Evolutionary conservation across 2,113 vertebrate genomes (phyloP).

Genomic region (Hyperoodon ampullatus): DNA sequence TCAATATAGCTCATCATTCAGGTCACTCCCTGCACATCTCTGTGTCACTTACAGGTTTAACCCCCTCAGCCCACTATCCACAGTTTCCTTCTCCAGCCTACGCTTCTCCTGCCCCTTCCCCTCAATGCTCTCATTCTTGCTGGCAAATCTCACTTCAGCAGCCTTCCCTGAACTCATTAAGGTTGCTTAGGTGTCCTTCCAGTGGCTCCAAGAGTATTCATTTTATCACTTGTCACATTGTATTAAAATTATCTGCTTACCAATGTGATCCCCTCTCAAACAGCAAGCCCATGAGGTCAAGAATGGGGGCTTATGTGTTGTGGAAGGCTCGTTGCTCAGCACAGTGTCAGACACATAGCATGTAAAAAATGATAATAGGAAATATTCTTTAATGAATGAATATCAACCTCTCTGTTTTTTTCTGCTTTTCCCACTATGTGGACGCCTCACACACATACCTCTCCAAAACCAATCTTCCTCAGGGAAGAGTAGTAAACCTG

Average conservation of each 20-base stretch:
- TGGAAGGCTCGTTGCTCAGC: not conserved
- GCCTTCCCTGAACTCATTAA: not conserved
- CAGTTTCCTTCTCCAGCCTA: not conserved
- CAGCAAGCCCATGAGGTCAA: not conserved
- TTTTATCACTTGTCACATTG: not conserved
- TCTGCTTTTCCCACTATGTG: not conserved
- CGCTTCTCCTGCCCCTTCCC: too few relatives aligned
- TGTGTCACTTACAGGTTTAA: not conserved
- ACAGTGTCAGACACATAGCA: not conserved
- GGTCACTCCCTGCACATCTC: not conserved
- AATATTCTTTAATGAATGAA: not conserved
- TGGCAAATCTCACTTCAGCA: not conserved
- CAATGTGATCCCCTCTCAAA: not conserved
- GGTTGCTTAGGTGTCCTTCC: not conserved
- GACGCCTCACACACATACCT: not conserved
- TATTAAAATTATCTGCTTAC: not conserved
- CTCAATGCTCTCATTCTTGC: not conserved
- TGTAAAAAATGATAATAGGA: not conserved
- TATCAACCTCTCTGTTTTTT: not conserved
- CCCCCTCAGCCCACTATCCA: not conserved
- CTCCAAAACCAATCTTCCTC: not conserved
- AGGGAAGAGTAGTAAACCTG: not conserved
- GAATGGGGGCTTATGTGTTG: not conserved
- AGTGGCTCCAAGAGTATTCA: not conserved
- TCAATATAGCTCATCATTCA: not conserved